Conservation (phyloP, 2,797 vertebrate genomes). For the Octomys mimax region DNA sequence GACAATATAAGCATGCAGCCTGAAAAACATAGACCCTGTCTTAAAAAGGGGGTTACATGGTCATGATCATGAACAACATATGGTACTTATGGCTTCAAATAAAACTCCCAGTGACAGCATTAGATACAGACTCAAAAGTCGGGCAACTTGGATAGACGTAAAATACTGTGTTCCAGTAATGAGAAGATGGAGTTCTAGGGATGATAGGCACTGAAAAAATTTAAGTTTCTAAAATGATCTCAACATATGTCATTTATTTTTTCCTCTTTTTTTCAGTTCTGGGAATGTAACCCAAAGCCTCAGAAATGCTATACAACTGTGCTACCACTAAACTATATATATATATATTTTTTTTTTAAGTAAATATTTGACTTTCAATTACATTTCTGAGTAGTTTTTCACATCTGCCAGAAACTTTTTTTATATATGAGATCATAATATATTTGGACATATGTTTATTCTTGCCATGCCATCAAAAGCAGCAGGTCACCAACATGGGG, state of each 20-base stretch:
- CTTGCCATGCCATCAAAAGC: background rate
- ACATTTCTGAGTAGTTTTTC: conserved; percentile 4
- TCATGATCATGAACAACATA: conserved; percentile 27
- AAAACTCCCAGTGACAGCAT: background rate
- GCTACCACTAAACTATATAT: background rate
- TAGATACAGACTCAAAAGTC: background rate
- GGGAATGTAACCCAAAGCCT: background rate
- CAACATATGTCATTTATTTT: background rate
- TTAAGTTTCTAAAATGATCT: background rate
- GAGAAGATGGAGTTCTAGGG: background rate
- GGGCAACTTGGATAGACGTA: background rate
- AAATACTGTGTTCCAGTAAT: background rate
- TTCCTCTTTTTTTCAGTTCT: background rate
- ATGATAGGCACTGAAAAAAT: background rate
- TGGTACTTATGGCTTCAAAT: background rate
- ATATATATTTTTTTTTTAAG: background rate
- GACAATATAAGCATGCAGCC: background rate
- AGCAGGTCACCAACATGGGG: background rate
- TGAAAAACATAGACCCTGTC: background rate
- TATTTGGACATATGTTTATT: background rate
- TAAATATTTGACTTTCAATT: conserved; percentile 7
- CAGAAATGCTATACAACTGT: background rate
- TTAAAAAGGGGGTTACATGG: background rate
- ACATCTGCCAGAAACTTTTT: conserved; percentile 18
- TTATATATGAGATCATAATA: background rate